phyloP scores from a whole-genome alignment of 2,888 invertebrate species.

The Phania funesta region DNA sequence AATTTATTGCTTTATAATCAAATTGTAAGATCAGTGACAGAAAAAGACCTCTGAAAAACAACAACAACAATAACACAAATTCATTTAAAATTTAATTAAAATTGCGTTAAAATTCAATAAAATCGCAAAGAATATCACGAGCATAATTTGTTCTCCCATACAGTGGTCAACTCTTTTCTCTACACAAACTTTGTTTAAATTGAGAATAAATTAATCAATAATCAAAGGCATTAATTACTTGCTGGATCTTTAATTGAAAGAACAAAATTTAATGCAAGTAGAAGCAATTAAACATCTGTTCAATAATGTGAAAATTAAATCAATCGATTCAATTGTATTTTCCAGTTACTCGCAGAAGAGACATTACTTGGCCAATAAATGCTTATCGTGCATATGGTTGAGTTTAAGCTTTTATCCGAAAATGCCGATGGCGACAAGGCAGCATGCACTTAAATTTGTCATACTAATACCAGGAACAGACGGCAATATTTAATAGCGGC shows the following conservation, averaged over 20 bases:
- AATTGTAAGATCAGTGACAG: slow-evolving; percentile 76
- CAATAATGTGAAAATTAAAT: slow-evolving; percentile 8
- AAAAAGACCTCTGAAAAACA: slow-evolving; percentile 41
- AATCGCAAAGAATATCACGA: background rate
- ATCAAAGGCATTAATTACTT: slow-evolving; percentile 36
- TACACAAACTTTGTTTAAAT: slow-evolving; percentile 23
- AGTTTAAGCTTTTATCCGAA: too few relatives aligned
- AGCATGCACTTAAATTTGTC: too few relatives aligned
- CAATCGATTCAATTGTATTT: background rate
- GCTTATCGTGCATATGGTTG: background rate
- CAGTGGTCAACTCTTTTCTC: slow-evolving; percentile 27
- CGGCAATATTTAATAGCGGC: too few relatives aligned
- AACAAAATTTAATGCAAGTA: slow-evolving; percentile 9
- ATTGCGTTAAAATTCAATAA: slow-evolving; percentile 23
- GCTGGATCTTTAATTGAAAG: slow-evolving; percentile 31
- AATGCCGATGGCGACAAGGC: too few relatives aligned
- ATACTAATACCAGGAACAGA: too few relatives aligned
- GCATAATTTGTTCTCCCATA: too few relatives aligned
- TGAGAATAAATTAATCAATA: slow-evolving; percentile 55
- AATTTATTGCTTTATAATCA: slow-evolving; percentile 77
- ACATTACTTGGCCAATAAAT: background rate
- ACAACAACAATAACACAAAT: slow-evolving; percentile 74
- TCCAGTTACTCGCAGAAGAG: background rate
- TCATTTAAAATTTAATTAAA: slow-evolving; percentile 69
- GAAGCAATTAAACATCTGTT: slow-evolving; percentile 50